Conservation (phyloP, 2,797 vertebrate genomes). For the Sebastolobus altivelis region DNA sequence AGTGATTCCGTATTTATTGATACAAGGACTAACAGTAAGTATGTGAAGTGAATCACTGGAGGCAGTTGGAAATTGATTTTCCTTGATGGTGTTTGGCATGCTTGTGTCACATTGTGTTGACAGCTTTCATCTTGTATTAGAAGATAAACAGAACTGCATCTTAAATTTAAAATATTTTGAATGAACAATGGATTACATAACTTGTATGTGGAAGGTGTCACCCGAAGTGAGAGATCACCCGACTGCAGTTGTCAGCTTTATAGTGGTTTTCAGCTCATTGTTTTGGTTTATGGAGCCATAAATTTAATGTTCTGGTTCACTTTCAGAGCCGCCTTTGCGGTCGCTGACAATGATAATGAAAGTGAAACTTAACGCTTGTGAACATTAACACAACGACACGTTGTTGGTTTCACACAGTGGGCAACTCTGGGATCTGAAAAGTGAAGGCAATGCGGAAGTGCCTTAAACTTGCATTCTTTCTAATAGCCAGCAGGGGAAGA, state of each 20-base stretch:
- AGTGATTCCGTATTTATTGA: slow-evolving; percentile 11
- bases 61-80: background rate
- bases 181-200: background rate
- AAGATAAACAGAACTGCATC: background rate
- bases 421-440: too few species aligned
- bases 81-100: background rate
- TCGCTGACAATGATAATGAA: background rate
- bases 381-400: too few species aligned
- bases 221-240: background rate
- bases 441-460: too few species aligned
- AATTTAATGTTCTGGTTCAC: background rate
- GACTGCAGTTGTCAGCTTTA: background rate
- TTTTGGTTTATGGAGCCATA: background rate
- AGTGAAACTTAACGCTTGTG: too few species aligned
- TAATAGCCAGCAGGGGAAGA: too few species aligned
- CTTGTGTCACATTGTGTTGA: slow-evolving; percentile 20
- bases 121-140: slow-evolving; percentile 38
- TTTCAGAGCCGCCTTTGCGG: background rate
- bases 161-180: background rate
- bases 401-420: too few species aligned
- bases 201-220: background rate
- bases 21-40: background rate
- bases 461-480: too few species aligned
- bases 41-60: slow-evolving; percentile 6
- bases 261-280: background rate